phyloP scores from a whole-genome alignment of 2,797 vertebrate species.

The Enteromius argenteus region DNA sequence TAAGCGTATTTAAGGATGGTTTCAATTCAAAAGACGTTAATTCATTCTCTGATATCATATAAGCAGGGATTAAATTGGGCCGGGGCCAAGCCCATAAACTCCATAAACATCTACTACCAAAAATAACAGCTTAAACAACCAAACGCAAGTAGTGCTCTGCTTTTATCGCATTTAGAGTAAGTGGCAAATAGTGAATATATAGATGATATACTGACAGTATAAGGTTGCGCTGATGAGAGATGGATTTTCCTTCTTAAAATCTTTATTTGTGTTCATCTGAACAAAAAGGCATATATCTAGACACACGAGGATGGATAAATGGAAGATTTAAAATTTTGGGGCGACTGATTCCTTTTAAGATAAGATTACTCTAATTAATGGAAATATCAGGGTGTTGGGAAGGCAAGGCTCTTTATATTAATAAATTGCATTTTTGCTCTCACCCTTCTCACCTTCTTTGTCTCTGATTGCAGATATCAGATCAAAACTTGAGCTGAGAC shows the following conservation, averaged over 20 bases:
- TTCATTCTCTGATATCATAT: not conserved
- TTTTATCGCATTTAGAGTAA: no score
- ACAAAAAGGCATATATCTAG: not conserved
- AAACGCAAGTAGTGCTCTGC: no score
- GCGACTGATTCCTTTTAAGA: not conserved
- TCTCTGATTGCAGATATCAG: constrained; percentile 71
- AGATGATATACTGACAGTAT: no score
- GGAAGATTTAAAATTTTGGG: not conserved
- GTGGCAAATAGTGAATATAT: no score
- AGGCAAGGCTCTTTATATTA: not conserved
- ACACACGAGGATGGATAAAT: not conserved
- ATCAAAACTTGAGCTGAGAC: constrained; percentile 52
- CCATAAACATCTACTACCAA: no score
- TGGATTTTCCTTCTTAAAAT: not conserved
- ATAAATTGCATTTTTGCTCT: constrained; percentile 7
- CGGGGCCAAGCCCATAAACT: no score
- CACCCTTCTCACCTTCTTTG: constrained; percentile 49
- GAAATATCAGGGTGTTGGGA: not conserved
- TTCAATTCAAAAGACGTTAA: not conserved
- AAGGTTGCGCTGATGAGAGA: not conserved
- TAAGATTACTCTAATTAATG: not conserved
- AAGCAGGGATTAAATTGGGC: not conserved
- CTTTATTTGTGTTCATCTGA: not conserved
- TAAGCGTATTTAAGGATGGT: not conserved
- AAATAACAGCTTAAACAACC: no score